Evolutionary conservation across 1,140 invertebrate species (phyloP).

Genomic region (Penaeus vannamei): DNA sequence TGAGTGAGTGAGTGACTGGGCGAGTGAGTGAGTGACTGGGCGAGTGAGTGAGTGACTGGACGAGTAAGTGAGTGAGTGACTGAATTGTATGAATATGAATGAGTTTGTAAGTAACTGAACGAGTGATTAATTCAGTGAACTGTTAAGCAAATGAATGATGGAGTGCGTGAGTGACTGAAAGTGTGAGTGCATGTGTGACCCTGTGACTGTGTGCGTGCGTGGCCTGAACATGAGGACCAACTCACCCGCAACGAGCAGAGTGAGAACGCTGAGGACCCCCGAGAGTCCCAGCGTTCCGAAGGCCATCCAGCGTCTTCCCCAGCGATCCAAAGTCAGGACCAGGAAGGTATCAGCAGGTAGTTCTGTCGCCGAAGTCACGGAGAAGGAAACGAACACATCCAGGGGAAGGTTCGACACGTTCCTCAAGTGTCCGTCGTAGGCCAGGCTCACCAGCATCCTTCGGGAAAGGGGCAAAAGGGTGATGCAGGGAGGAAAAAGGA

Average conservation of each 20-base stretch:
- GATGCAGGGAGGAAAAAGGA: constrained; percentile 22
- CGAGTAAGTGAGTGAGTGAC: too few species aligned
- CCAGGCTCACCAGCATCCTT: constrained; percentile 86
- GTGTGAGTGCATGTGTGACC: too few species aligned
- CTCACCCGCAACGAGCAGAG: constrained; percentile 78
- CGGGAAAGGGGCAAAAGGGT: constrained; percentile 37
- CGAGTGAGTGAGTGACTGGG: too few species aligned
- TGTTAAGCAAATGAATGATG: too few species aligned
- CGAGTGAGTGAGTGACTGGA: too few species aligned
- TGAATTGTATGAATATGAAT: too few species aligned
- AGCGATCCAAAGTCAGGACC: constrained; percentile 83
- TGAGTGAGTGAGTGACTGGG: too few species aligned
- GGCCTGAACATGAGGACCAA: not conserved
- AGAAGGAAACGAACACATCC: constrained; percentile 87
- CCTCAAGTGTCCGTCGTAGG: constrained; percentile 89
- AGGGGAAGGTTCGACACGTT: constrained; percentile 83
- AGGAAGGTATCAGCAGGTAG: constrained; percentile 87
- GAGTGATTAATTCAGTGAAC: too few species aligned
- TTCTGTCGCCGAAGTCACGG: constrained; percentile 85
- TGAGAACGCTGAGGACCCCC: constrained; percentile 85
- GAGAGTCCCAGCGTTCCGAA: constrained; percentile 83
- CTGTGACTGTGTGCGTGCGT: too few species aligned
- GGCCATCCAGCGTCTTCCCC: constrained; percentile 87
- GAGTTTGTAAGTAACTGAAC: too few species aligned
- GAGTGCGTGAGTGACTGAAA: too few species aligned